phyloP scores from a whole-genome alignment of 2,888 invertebrate genomes.

The Rutpela maculata region DNA sequence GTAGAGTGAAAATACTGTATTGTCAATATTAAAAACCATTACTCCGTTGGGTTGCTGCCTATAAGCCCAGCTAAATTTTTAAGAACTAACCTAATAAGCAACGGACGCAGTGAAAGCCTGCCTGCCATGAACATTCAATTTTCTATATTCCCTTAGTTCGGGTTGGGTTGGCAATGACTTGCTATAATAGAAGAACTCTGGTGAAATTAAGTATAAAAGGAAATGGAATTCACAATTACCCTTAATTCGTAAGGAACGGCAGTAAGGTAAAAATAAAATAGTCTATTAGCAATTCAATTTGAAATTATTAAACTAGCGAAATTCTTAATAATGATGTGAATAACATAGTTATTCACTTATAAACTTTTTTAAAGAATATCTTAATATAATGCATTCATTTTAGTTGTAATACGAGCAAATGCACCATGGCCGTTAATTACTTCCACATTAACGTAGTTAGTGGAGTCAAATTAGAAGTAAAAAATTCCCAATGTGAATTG shows the following conservation, averaged over 20 bases:
- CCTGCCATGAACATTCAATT: conserved; percentile 24
- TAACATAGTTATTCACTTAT: not conserved
- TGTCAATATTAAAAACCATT: not conserved
- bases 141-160: conserved; percentile 22
- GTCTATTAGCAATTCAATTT: not conserved
- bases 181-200: conserved; percentile 4
- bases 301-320: not conserved
- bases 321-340: not conserved
- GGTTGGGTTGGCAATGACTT: conserved; percentile 3
- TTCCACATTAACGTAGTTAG: no score
- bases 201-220: conserved; percentile 15
- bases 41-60: not conserved
- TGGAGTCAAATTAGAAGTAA: no score
- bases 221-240: conserved; percentile 9
- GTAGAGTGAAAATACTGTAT: not conserved
- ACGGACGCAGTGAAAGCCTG: conserved; percentile 3
- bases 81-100: conserved; percentile 2
- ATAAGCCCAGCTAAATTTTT: not conserved
- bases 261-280: not conserved
- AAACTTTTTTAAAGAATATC: no score
- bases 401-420: no score
- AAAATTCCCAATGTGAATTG: no score
- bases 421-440: no score
- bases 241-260: not conserved
- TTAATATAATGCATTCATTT: no score